Percentiles rank a stretch among this genome's conserved stretches.
These are phyloP conservation scores for Scaptodrosophila latifasciaeformis DNA, from an alignment of 2,888 invertebrate genomes.

Conservation along the genomic window DNA sequence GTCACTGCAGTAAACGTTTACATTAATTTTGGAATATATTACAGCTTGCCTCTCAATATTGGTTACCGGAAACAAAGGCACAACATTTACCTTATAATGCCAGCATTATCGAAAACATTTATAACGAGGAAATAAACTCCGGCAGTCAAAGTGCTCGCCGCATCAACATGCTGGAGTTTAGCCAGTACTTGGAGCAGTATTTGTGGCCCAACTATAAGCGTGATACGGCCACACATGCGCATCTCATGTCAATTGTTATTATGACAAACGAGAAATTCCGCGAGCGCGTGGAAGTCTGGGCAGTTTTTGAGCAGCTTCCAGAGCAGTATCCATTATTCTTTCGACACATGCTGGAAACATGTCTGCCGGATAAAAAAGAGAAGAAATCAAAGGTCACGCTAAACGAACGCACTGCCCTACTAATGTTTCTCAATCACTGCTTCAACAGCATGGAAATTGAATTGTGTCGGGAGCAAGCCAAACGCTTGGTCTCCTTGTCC, in stretches of 20 bases:
- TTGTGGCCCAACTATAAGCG: slow-evolving; percentile 95
- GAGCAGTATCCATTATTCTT: slow-evolving; percentile 89
- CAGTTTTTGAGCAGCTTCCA: slow-evolving; percentile 87
- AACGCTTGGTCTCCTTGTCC: slow-evolving; percentile 91
- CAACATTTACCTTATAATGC: slow-evolving; percentile 85
- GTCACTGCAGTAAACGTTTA: slow-evolving; percentile 19
- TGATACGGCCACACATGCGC: slow-evolving; percentile 85
- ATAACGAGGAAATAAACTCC: slow-evolving; percentile 88
- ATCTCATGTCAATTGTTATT: slow-evolving; percentile 96
- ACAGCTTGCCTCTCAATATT: slow-evolving; percentile 92
- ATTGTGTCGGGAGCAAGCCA: slow-evolving; percentile 93
- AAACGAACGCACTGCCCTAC: slow-evolving; percentile 88
- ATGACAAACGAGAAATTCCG: slow-evolving; percentile 99
- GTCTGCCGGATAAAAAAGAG: slow-evolving; percentile 76
- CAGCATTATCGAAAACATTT: slow-evolving; percentile 90
- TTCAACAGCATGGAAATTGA: slow-evolving; percentile 98
- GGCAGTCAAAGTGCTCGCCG: slow-evolving; percentile 89
- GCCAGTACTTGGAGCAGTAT: slow-evolving; percentile 97
- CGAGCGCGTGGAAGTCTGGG: slow-evolving; percentile 97
- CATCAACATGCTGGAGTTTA: slow-evolving; percentile 97
- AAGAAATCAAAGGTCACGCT: slow-evolving; percentile 29
- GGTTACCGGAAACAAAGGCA: slow-evolving; percentile 89
- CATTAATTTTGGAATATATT: background rate
- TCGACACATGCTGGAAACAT: slow-evolving; percentile 85
- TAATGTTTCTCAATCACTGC: slow-evolving; percentile 96